Evolutionary conservation across 2,888 invertebrate genomes (phyloP).

Genomic region (Campoplex nolae): DNA sequence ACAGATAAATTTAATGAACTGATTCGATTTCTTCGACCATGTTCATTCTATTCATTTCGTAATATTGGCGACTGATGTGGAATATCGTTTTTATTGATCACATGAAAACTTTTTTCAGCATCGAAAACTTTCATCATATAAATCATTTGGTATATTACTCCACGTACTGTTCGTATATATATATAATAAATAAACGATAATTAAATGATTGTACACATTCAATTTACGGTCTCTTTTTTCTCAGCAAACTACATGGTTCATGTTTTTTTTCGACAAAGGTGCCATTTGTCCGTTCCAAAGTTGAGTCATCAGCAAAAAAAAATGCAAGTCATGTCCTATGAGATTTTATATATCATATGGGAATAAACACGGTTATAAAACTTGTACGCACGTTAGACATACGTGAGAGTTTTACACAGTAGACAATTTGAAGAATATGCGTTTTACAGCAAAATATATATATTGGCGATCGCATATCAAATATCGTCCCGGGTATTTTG

Average conservation of each 20-base stretch:
- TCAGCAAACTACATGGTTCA: neutral
- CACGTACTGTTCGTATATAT: neutral
- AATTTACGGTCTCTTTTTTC: neutral
- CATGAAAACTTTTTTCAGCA: neutral
- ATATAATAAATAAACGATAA: neutral
- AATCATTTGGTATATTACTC: neutral
- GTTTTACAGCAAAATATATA: neutral
- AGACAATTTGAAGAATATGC: neutral
- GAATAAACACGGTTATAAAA: conserved; percentile 28
- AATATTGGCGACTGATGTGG: neutral
- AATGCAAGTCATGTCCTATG: neutral
- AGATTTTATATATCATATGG: neutral
- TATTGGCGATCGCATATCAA: neutral
- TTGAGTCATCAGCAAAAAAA: neutral
- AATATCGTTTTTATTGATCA: neutral
- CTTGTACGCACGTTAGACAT: conserved; percentile 24
- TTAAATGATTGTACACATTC: neutral
- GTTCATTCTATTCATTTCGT: neutral
- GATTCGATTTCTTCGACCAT: neutral
- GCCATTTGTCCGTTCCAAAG: neutral
- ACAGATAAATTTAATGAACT: neutral
- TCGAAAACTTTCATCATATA: neutral
- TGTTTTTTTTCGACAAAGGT: neutral
- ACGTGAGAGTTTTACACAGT: conserved; percentile 14
- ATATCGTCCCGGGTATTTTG: conserved; percentile 35